Evolutionary conservation across 2,888 invertebrate genomes (phyloP).

Genomic region (Thecocarcelia acutangulata): DNA sequence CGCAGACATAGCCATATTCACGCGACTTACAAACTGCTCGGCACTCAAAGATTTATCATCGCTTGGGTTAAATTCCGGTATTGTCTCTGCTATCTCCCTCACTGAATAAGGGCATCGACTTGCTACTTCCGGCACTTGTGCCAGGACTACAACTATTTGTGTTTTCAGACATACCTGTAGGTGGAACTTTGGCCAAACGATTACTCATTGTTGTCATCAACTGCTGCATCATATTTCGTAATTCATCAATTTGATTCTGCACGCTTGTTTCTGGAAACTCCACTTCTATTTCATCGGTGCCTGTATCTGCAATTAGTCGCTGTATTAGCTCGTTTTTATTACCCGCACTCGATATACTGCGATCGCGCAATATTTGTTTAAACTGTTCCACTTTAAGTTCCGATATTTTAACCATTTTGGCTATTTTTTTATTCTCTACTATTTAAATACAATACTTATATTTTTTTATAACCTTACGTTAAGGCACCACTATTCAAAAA

Average conservation of each 20-base stretch:
- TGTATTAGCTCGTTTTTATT: neutral
- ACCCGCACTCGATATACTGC: neutral
- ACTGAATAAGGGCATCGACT: conserved; percentile 21
- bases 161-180: too few relatives aligned
- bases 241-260: conserved; percentile 6
- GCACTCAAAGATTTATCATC: conserved; percentile 33
- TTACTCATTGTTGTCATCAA: neutral
- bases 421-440: too few relatives aligned
- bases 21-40: conserved; percentile 43
- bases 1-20: conserved; percentile 29
- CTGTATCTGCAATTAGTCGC: neutral
- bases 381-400: neutral
- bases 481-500: too few relatives aligned
- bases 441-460: too few relatives aligned
- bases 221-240: conserved; percentile 12
- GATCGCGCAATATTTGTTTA: neutral
- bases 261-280: conserved; percentile 5
- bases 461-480: too few relatives aligned
- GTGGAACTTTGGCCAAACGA: too few relatives aligned
- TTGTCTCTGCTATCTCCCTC: neutral
- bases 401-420: too few relatives aligned
- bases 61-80: conserved; percentile 41
- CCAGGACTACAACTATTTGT: too few relatives aligned
- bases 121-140: too few relatives aligned
- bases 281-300: neutral